Base-by-base conservation (phyloP, 2,797 vertebrate genomes). In the Rhabdophis nuchalis region DNA sequence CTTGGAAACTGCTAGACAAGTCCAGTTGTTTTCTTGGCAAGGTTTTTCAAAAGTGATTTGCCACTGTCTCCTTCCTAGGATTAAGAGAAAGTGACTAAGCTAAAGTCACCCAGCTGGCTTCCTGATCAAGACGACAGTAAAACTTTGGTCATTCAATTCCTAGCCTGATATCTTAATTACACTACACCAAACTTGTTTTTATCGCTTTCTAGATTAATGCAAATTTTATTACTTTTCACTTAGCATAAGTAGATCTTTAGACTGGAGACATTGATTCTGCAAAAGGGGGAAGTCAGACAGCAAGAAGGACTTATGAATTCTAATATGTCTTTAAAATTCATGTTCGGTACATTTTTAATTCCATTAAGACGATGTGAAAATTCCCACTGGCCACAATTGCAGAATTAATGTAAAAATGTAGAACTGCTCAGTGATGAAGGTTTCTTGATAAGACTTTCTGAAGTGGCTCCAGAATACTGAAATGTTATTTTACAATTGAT, bases 271-370 rank as follows among this genome's bases (percentile, higher is more conserved):
- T n/a, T 32, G 46, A 82, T 57, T 60, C 87, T 61, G 4, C 9
- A 46, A 85, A 58, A 52, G 18, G 32, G 32, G 18, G 14, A 32
- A 82, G 4, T 25, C 14, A 9, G n/a, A 57, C n/a, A 56, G 25
- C 14, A 90, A 90, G 29, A 85, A 54, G 6, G 4, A 16, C 27
- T 18, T 41, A 58, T 50, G 57, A 58, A 91, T 87, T 53, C 36
- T 61, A 87, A 87, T 57, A 86, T 36, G 36, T 57, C 68, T 88
- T 88, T 57, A 91, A 91, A 88, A 82, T 88, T 91, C 53, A 58
- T 58, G 36, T 5, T 57, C 53, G 32, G 36, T 18, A 52, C 27
- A 57, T 23, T 82, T 91, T 77, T 82, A 91, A 50, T 56, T 41
- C 54, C 60, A 72, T 57, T 91, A 87, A 72, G 36, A 41, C 36